Conservation (phyloP, 2,113 vertebrate genomes). For the Crotalus viridis region DNA sequence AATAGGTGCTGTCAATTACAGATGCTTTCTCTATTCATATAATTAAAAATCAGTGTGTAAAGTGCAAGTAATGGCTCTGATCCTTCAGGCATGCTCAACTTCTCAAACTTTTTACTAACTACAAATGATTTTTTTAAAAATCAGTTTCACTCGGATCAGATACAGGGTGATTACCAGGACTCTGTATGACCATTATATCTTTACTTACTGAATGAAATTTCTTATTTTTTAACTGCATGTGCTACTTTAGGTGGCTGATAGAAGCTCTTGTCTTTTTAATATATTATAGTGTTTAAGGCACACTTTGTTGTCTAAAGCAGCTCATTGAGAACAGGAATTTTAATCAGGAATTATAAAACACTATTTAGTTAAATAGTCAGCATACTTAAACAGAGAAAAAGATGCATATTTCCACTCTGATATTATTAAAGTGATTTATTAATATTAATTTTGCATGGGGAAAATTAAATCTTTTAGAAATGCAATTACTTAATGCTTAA, state of each 20-base stretch:
- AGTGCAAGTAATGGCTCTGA: neutral
- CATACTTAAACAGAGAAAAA: neutral
- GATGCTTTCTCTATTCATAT: neutral
- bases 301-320: neutral
- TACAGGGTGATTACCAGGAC: neutral
- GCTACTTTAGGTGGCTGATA: neutral
- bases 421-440: neutral
- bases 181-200: neutral
- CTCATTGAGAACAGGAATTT: neutral
- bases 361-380: neutral
- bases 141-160: neutral
- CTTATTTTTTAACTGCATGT: neutral
- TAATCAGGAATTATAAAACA: neutral
- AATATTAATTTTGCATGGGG: neutral
- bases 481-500: neutral
- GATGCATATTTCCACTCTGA: neutral
- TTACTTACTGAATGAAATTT: neutral
- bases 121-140: neutral
- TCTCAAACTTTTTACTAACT: neutral
- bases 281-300: neutral
- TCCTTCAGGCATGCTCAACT: neutral
- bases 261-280: neutral
- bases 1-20: neutral
- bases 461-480: neutral
- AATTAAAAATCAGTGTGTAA: neutral